Percentiles rank a stretch among this genome's conserved stretches.
These are phyloP conservation scores for Aeoliscus strigatus DNA, from an alignment of 2,797 vertebrate species.

Conservation along the genomic window DNA sequence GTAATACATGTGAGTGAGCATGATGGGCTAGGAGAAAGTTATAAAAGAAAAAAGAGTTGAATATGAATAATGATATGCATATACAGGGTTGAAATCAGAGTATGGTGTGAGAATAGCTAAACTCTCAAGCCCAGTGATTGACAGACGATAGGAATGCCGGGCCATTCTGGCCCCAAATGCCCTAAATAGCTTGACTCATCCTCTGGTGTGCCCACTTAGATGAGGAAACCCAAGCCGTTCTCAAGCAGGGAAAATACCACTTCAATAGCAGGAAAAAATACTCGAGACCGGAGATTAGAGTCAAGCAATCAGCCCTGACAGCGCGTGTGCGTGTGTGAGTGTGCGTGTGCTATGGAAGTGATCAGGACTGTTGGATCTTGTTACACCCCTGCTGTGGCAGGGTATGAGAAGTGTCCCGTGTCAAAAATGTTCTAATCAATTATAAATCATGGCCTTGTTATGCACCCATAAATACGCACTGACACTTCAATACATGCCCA, in stretches of 20 bases:
- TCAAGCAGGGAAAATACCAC: conserved; percentile 43
- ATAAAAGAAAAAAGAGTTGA: too few species aligned
- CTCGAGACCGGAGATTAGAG: conserved; percentile 44
- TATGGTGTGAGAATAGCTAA: conserved; percentile 21
- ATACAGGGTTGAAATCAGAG: conserved; percentile 16
- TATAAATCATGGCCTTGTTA: too few species aligned
- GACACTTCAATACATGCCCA: too few species aligned
- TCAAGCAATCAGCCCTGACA: conserved; percentile 47
- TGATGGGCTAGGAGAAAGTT: too few species aligned
- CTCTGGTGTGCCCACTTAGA: conserved; percentile 55
- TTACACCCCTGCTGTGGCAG: too few species aligned
- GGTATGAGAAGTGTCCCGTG: too few species aligned
- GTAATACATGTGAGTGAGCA: too few species aligned
- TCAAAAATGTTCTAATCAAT: too few species aligned
- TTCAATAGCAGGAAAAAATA: conserved; percentile 51
- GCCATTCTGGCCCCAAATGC: conserved; percentile 18
- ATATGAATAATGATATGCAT: conserved; percentile 26
- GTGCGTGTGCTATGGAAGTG: conserved; percentile 15
- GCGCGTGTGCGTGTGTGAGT: conserved; percentile 27
- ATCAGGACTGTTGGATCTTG: conserved; percentile 25
- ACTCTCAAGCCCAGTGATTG: conserved; percentile 34
- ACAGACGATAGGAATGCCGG: conserved; percentile 51
- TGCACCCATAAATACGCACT: too few species aligned
- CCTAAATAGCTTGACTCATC: conserved; percentile 46
- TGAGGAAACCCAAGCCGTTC: conserved; percentile 55